phyloP scores from a whole-genome alignment of 2,113 vertebrate genomes.

The Carassius carassius region DNA sequence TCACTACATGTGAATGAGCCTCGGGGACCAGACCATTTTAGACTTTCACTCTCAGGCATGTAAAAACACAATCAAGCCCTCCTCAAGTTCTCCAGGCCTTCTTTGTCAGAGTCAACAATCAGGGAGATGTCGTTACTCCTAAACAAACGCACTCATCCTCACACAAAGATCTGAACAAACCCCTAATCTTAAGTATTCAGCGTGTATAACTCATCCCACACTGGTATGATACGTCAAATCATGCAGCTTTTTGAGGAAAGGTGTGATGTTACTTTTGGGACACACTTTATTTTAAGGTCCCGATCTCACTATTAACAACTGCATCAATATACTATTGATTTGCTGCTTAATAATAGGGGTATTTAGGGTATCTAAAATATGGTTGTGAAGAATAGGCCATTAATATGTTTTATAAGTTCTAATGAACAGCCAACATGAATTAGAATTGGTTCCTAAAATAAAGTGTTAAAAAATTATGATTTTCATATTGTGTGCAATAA shows the following conservation, averaged over 20 bases:
- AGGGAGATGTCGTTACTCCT: neutral
- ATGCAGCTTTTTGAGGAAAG: neutral
- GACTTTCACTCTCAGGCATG: constrained; percentile 39
- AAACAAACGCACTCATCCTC: constrained; percentile 25
- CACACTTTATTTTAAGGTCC: neutral
- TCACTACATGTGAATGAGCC: constrained; percentile 65
- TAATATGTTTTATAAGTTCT: no score
- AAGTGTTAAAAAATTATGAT: neutral
- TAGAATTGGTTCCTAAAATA: neutral
- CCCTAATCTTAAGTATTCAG: neutral
- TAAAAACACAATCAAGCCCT: constrained; percentile 33
- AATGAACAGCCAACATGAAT: neutral
- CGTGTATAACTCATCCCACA: neutral
- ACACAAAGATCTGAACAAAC: neutral
- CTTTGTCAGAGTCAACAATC: constrained; percentile 16
- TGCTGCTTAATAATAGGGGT: neutral
- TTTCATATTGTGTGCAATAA: neutral
- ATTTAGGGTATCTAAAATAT: no score
- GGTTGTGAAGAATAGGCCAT: no score
- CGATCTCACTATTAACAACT: neutral
- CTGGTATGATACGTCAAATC: neutral
- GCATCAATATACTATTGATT: neutral
- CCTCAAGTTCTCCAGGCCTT: constrained; percentile 28
- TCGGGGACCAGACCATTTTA: constrained; percentile 54
- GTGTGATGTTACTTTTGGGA: no score